These are phyloP conservation scores for Notothenia rossii DNA, from an alignment of 2,113 vertebrate genomes.

Conservation along the genomic window DNA sequence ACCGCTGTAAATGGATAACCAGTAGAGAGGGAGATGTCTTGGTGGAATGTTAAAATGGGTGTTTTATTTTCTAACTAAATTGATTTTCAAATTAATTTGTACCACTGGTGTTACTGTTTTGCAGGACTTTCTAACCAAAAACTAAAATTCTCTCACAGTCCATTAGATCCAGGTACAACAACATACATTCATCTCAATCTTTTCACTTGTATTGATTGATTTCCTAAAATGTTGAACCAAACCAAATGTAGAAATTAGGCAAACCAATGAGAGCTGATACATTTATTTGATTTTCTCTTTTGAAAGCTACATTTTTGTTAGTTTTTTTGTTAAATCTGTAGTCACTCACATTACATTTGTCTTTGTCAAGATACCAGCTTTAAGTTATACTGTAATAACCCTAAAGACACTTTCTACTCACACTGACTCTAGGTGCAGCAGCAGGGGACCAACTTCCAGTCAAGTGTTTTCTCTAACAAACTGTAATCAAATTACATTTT, in stretches of 20 bases:
- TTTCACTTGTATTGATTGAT: background rate
- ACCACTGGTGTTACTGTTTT: background rate
- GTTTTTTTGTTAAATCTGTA: background rate
- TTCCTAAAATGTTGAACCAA: background rate
- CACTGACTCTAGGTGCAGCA: background rate
- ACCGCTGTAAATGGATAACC: background rate
- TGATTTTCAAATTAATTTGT: background rate
- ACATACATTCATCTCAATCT: background rate
- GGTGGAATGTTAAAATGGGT: slow-evolving; percentile 5
- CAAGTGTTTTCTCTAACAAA: background rate
- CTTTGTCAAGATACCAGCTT: background rate
- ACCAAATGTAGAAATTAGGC: slow-evolving; percentile 1
- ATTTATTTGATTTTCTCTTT: background rate
- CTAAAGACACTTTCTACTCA: background rate
- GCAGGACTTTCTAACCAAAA: background rate
- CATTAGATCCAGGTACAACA: background rate
- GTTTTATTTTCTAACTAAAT: slow-evolving; percentile 2
- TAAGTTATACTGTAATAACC: background rate
- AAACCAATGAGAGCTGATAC: background rate
- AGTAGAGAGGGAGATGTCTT: background rate
- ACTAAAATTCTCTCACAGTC: background rate
- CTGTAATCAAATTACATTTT: background rate
- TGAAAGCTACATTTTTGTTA: background rate
- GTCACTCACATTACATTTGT: background rate
- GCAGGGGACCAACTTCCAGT: background rate